Evolutionary conservation across 2,113 vertebrate genomes (phyloP).

Genomic region (Gadus macrocephalus): DNA sequence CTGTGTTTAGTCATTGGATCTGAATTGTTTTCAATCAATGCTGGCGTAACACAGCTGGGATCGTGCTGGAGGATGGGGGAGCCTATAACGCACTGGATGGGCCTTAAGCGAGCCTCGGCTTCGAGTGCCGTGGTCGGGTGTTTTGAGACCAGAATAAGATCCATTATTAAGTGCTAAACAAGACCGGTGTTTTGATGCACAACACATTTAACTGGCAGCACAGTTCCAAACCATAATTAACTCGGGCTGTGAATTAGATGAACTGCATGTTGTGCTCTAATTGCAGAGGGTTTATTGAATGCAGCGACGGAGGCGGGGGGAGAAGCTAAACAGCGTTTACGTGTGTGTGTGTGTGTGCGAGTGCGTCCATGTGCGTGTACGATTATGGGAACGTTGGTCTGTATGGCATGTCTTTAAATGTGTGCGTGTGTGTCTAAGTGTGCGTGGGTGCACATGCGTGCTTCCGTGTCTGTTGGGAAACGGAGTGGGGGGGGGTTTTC

Average conservation of each 20-base stretch:
- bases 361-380: neutral
- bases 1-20: too few species aligned
- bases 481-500: neutral
- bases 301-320: conserved; percentile 29
- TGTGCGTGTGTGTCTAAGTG: neutral
- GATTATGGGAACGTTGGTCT: neutral
- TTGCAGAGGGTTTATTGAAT: conserved; percentile 69
- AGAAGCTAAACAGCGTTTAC: neutral
- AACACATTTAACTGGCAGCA: conserved; percentile 65
- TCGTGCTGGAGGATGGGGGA: too few species aligned
- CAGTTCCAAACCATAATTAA: conserved; percentile 69
- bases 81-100: too few species aligned
- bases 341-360: neutral
- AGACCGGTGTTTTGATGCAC: conserved; percentile 63
- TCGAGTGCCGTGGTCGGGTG: conserved; percentile 34
- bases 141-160: conserved; percentile 57
- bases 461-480: neutral
- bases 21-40: too few species aligned
- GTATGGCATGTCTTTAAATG: neutral
- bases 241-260: conserved; percentile 66
- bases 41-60: too few species aligned
- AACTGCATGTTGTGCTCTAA: conserved; percentile 69
- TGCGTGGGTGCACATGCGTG: neutral
- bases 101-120: too few species aligned
- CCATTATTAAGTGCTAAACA: conserved; percentile 65